A percentile compares a stretch with the other conserved stretches of the same genome.
These are phyloP conservation scores for Cladopsammia gracilis DNA, from an alignment of 64 coral and sea anemone genomes.

Conservation along the genomic window DNA sequence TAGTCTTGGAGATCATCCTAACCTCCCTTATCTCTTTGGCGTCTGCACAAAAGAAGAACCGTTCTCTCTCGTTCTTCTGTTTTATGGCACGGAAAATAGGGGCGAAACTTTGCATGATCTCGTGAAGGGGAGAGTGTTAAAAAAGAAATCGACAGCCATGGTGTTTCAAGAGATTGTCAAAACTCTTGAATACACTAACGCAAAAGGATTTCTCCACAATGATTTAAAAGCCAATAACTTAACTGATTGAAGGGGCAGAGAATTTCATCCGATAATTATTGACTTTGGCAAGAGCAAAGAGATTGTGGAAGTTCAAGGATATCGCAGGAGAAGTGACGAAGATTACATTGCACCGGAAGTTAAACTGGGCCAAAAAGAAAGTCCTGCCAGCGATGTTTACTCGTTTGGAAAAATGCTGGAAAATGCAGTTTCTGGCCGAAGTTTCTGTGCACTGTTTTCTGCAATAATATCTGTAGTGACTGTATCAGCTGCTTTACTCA, in stretches of 20 bases:
- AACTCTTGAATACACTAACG: constrained; percentile 12
- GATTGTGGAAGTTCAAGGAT: neutral
- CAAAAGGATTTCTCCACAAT: constrained; percentile 34
- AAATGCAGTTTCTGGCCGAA: too few species aligned
- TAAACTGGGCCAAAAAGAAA: too few species aligned
- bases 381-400: too few species aligned
- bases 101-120: neutral
- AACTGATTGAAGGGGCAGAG: neutral
- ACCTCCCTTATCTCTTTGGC: constrained; percentile 46
- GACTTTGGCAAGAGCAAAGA: neutral
- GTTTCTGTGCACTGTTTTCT: too few species aligned
- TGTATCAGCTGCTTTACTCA: too few species aligned
- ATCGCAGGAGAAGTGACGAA: neutral
- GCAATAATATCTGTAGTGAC: too few species aligned
- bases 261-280: neutral
- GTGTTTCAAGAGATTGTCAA: neutral
- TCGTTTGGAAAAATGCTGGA: too few species aligned
- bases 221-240: constrained; percentile 41
- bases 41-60: neutral
- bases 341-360: constrained; percentile 7
- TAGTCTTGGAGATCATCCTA: constrained; percentile 42
- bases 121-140: neutral
- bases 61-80: neutral
- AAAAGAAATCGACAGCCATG: neutral
- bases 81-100: neutral